A percentile compares a stretch with the other conserved stretches of the same genome.
These are phyloP conservation scores for Himalopsyche japonica DNA, from an alignment of 2,888 invertebrate genomes.

Conservation along the genomic window DNA sequence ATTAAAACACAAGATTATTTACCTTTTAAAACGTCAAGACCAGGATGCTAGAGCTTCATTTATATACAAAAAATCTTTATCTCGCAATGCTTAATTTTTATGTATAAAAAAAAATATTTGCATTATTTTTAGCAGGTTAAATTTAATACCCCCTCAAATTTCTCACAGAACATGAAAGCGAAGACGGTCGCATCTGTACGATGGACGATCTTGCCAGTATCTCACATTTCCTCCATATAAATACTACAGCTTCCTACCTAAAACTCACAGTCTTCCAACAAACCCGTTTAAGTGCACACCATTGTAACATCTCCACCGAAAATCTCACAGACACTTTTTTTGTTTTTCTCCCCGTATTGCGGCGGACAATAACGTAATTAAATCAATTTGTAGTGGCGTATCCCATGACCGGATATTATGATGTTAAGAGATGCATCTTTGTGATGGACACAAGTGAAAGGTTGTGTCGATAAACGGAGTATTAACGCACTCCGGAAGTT, in stretches of 20 bases:
- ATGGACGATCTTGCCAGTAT: constrained; percentile 4
- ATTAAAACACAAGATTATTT: too few relatives aligned
- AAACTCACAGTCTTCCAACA: constrained; percentile 27
- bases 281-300: constrained; percentile 28
- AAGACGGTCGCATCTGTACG: constrained; percentile 7
- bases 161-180: constrained; percentile 12
- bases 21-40: too few relatives aligned
- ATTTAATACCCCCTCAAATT: neutral
- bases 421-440: neutral
- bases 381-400: neutral
- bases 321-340: neutral
- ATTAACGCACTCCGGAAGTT: neutral
- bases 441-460: neutral
- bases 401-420: neutral
- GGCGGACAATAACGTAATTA: neutral
- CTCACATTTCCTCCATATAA: constrained; percentile 33
- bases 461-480: neutral
- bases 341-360: neutral
- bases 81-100: too few relatives aligned
- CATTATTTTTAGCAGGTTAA: too few relatives aligned
- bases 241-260: constrained; percentile 33
- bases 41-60: too few relatives aligned
- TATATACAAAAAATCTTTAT: too few relatives aligned
- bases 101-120: too few relatives aligned
- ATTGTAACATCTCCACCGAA: neutral